Percentiles rank a stretch among this genome's conserved stretches.
phyloP scores from a whole-genome alignment of 2,797 vertebrate genomes.

The Paramormyrops hopkinsi region DNA sequence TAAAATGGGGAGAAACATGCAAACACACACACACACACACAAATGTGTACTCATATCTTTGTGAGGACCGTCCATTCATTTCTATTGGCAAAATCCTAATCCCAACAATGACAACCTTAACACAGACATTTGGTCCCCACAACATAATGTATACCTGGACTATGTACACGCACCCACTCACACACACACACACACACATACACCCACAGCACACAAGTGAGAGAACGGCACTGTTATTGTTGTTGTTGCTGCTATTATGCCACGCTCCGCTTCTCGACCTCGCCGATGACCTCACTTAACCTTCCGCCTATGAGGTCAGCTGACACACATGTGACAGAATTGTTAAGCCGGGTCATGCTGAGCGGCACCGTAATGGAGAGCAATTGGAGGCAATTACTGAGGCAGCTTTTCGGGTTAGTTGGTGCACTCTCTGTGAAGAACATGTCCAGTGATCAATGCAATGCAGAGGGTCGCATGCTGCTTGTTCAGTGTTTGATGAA shows the following conservation, averaged over 20 bases:
- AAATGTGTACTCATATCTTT: background rate
- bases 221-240: background rate
- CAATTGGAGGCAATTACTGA: slow-evolving; percentile 26
- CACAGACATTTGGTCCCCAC: background rate
- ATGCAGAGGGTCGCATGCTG: background rate
- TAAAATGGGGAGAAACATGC: background rate
- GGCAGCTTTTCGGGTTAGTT: background rate
- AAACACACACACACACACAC: background rate
- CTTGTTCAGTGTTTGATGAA: background rate
- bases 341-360: slow-evolving; percentile 18
- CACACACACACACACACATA: background rate
- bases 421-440: slow-evolving; percentile 14
- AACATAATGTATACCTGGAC: background rate
- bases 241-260: background rate
- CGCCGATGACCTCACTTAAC: background rate
- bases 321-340: slow-evolving; percentile 12
- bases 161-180: background rate
- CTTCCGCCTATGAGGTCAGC: background rate
- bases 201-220: background rate
- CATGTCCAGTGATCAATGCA: slow-evolving; percentile 2
- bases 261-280: background rate
- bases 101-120: background rate
- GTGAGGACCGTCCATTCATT: background rate
- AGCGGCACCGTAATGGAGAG: slow-evolving; percentile 21
- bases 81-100: background rate